Percentiles rank a stretch among this genome's conserved stretches.
Conservation (phyloP, 2,797 vertebrate genomes). For the Monodelphis domestica region DNA sequence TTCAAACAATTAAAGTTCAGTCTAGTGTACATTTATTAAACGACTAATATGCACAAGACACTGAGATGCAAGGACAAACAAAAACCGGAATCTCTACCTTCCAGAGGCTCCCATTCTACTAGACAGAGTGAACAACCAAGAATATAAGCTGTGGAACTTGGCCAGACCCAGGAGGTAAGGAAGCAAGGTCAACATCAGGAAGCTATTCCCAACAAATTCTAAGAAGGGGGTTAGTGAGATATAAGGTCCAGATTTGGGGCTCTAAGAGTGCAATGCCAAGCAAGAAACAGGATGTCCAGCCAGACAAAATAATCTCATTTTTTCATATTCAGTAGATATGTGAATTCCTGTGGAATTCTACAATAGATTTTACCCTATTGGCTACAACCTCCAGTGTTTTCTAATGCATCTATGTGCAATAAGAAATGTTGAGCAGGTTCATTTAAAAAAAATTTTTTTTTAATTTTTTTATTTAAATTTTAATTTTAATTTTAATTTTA, state of each 20-base stretch:
- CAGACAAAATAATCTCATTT: background rate
- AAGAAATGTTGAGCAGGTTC: too few relatives aligned
- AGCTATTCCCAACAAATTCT: background rate
- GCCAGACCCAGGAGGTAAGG: background rate
- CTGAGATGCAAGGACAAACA: background rate
- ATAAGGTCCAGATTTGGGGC: background rate
- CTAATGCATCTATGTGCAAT: too few relatives aligned
- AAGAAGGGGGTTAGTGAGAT: background rate
- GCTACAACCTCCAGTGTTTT: background rate
- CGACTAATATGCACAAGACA: background rate
- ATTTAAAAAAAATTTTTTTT: too few relatives aligned
- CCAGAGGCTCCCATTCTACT: background rate
- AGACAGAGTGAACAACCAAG: background rate
- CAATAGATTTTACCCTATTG: background rate
- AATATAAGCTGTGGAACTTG: background rate
- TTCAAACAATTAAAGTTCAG: background rate
- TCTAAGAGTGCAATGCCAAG: background rate
- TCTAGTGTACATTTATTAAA: background rate
- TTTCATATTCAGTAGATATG: background rate
- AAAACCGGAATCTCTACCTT: background rate
- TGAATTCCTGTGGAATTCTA: background rate
- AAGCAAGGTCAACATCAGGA: background rate
- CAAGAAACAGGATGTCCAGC: background rate
- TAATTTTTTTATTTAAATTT: too few relatives aligned
- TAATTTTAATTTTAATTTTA: too few relatives aligned